These are phyloP conservation scores for Rhipidura dahli DNA, from an alignment of 2,113 vertebrate species.

Conservation along the genomic window DNA sequence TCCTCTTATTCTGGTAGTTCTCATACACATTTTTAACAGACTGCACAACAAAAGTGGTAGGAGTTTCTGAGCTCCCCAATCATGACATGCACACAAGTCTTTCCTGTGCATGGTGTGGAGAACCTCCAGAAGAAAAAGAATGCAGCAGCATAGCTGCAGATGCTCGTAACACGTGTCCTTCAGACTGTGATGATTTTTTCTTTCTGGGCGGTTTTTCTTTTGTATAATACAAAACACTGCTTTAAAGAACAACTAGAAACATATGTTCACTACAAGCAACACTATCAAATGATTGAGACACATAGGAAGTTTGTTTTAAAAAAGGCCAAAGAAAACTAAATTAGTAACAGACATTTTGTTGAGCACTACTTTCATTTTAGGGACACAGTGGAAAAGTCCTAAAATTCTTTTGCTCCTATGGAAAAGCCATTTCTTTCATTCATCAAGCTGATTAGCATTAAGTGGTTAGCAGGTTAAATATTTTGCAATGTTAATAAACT, in stretches of 20 bases:
- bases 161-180: background rate
- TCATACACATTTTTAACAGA: background rate
- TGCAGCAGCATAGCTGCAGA: background rate
- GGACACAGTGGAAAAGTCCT: background rate
- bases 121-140: background rate
- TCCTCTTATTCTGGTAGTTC: background rate
- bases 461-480: background rate
- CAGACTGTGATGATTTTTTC: background rate
- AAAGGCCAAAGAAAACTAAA: background rate
- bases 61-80: background rate
- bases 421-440: background rate
- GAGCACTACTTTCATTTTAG: background rate
- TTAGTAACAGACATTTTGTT: constrained; percentile 9
- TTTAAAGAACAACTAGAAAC: constrained; percentile 12
- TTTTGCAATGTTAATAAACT: background rate
- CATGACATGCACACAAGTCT: background rate
- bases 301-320: background rate
- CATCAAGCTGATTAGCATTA: background rate
- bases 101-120: background rate
- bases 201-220: background rate
- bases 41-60: background rate
- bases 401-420: background rate
- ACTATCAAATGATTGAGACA: background rate
- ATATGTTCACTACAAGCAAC: background rate
- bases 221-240: background rate